phyloP scores from a whole-genome alignment of 2,113 vertebrate genomes.

The Notarius lentiginosus region DNA sequence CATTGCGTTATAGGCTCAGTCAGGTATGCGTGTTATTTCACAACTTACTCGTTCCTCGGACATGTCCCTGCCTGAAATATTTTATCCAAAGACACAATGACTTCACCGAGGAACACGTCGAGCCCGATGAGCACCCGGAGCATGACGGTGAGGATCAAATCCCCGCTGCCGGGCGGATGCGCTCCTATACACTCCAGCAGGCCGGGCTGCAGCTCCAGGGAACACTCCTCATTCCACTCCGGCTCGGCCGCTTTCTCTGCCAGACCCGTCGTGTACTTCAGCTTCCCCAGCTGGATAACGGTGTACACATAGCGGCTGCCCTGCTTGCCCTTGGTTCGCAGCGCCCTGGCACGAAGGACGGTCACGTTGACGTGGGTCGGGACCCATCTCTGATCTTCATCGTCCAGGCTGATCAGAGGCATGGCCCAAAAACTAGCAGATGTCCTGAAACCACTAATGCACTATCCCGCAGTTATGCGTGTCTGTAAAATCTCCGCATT shows the following conservation, averaged over 20 bases:
- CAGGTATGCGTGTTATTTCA: background rate
- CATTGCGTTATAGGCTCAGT: too few relatives aligned
- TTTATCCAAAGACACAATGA: slow-evolving; percentile 78
- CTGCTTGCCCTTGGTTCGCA: slow-evolving; percentile 88
- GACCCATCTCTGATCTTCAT: slow-evolving; percentile 84
- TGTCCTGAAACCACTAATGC: slow-evolving; percentile 56
- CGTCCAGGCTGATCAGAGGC: slow-evolving; percentile 57
- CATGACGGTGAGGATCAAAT: slow-evolving; percentile 88
- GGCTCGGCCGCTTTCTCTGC: slow-evolving; percentile 85
- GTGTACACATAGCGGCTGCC: slow-evolving; percentile 91
- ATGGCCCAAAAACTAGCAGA: slow-evolving; percentile 32
- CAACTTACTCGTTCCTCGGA: slow-evolving; percentile 85
- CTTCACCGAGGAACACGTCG: slow-evolving; percentile 90
- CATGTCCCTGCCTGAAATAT: slow-evolving; percentile 77
- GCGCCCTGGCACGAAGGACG: slow-evolving; percentile 82
- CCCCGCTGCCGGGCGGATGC: slow-evolving; percentile 70
- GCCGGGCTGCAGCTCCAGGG: slow-evolving; percentile 88
- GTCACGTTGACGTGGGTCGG: slow-evolving; percentile 94
- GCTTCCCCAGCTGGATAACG: slow-evolving; percentile 88
- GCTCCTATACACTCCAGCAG: slow-evolving; percentile 73
- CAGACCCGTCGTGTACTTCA: slow-evolving; percentile 90
- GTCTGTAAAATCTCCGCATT: slow-evolving; percentile 59
- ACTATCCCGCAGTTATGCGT: slow-evolving; percentile 58
- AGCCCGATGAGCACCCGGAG: slow-evolving; percentile 90
- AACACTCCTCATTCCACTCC: slow-evolving; percentile 87